Base-by-base conservation (phyloP, 2,888 invertebrate species). In the Penaeus monodon region DNA sequence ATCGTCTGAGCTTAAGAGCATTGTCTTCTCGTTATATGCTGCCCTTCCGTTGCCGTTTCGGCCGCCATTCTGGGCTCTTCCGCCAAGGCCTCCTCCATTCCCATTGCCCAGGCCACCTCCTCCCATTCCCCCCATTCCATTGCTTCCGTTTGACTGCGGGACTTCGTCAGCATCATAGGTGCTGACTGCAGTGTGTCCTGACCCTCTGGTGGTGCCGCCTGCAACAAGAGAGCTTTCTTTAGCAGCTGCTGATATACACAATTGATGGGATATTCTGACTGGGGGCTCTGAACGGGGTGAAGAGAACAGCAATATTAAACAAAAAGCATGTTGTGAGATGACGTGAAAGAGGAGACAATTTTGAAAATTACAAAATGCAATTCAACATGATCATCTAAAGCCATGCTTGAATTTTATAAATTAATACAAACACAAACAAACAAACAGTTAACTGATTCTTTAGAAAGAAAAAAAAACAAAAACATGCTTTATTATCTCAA, bases 1-100 rank as follows among this genome's bases (percentile, higher is more conserved):
- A 92, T 98, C 98, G 92, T 98, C 98, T 90, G 98, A 98, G 93
- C 97, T 97, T 91, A 98, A 94, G 90, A 98, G 94, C 94, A 98
- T 97, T 68, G 98, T 97, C 94, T 98, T 98, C 94, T 98, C 98
- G 93, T 97, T 98, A 94, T 97, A 97, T 93, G 88, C 85, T 10
- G 83, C 70, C 44, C 88, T 70, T 73, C 84, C 88, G 24, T 89
- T 84, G 68, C 83, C 81, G 57, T 81, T 84, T 22, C 82, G 84
- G n/a, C 89, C 89, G 27, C 84, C 81, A 38, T 84, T 77, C 64
- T 84, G 89, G 7, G 85, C 22, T 17, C 85, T 78, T 38, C 85
- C 86, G 0, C 73, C 83, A 1, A 68, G 79, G 2, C 83, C 88
- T 10, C 78, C 79, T 8, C 83, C 77, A 0, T 85, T 83, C 12